phyloP scores from a whole-genome alignment of 2,113 vertebrate species.

The Actenoides lindsayi region DNA sequence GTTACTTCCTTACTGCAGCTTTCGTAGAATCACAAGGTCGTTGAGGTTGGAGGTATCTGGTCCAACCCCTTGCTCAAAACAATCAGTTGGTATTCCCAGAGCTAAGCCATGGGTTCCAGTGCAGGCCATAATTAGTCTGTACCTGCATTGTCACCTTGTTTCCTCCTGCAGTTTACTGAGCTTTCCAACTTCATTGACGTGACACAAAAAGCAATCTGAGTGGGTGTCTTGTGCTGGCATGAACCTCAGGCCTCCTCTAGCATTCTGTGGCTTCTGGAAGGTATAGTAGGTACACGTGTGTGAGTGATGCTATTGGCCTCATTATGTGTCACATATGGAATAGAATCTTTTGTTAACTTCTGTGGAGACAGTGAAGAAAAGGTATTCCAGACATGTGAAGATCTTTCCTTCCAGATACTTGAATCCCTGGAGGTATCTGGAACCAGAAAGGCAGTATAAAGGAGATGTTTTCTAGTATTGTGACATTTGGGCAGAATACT shows the following conservation, averaged over 20 bases:
- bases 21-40: background rate
- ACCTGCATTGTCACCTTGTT: background rate
- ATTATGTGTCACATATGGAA: background rate
- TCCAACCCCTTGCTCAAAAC: background rate
- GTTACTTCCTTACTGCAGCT: background rate
- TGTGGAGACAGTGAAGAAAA: background rate
- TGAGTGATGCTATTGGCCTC: background rate
- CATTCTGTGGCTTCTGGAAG: background rate
- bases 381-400: background rate
- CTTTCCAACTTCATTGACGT: background rate
- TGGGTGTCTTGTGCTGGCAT: background rate
- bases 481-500: background rate
- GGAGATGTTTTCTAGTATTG: background rate
- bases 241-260: background rate
- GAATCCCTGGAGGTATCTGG: background rate
- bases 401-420: background rate
- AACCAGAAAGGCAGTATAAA: background rate
- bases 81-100: background rate
- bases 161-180: background rate
- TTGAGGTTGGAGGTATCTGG: background rate
- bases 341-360: background rate
- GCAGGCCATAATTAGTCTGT: background rate
- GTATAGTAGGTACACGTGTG: background rate
- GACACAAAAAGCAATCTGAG: background rate
- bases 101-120: background rate